phyloP scores from a whole-genome alignment of 2,113 vertebrate genomes.

The Hyperopisus bebe region DNA sequence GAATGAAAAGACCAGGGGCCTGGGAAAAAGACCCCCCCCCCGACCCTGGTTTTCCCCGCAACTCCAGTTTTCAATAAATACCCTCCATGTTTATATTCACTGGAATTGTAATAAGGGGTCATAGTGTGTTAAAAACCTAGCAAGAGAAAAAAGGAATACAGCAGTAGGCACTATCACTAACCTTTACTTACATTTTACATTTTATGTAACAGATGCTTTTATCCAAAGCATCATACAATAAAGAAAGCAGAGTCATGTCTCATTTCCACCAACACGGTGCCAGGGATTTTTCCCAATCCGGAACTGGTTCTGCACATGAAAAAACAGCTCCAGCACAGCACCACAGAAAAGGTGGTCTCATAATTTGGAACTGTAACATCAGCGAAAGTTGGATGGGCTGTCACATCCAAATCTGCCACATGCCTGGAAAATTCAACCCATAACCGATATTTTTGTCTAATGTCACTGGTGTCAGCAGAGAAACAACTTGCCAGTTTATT shows the following conservation, averaged over 20 bases:
- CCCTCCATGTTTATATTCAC: neutral
- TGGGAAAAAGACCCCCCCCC: slow-evolving; percentile 8
- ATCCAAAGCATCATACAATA: too few relatives aligned
- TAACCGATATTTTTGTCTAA: neutral
- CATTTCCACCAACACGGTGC: too few relatives aligned
- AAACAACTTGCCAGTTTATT: neutral
- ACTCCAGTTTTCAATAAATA: neutral
- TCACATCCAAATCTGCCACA: neutral
- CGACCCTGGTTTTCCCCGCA: neutral
- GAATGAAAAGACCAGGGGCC: slow-evolving; percentile 11
- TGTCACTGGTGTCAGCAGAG: neutral
- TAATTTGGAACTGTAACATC: too few relatives aligned
- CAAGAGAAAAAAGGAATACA: neutral
- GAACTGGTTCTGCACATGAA: too few relatives aligned
- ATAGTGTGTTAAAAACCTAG: neutral
- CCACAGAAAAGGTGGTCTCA: too few relatives aligned
- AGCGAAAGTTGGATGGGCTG: too few relatives aligned
- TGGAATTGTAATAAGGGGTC: neutral
- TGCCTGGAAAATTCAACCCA: neutral
- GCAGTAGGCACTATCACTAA: neutral
- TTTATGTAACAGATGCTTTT: too few relatives aligned
- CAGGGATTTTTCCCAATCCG: too few relatives aligned
- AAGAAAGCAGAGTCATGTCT: too few relatives aligned
- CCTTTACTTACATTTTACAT: too few relatives aligned
- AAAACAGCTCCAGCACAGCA: too few relatives aligned